A percentile compares a stretch with the other conserved stretches of the same genome.
Conservation (phyloP, 2,113 vertebrate genomes). For the Crocuta crocuta region DNA sequence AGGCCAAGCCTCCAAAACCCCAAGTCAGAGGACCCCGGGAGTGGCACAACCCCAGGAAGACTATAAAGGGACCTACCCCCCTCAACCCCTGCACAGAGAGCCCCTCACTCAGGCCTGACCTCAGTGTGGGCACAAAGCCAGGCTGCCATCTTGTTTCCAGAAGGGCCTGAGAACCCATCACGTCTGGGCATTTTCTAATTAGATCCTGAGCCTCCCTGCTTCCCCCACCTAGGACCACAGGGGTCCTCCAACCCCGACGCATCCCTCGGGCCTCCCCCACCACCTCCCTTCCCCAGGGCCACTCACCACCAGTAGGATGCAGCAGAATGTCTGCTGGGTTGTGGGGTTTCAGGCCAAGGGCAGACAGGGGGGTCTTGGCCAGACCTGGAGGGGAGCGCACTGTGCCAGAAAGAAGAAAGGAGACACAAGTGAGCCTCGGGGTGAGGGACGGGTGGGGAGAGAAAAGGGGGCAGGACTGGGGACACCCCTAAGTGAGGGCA, state of each 20-base stretch:
- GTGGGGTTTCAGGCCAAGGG: conserved; percentile 97
- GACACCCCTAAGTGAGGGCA: background rate
- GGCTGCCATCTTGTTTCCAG: background rate
- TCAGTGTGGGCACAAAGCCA: background rate
- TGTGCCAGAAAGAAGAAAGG: conserved; percentile 63
- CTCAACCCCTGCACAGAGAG: background rate
- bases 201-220: background rate
- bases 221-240: background rate
- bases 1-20: background rate
- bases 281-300: fast-evolving
- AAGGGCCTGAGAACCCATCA: background rate
- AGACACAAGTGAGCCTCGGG: background rate
- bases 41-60: background rate
- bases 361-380: conserved; percentile 97
- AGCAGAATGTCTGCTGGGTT: conserved; percentile 96
- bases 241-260: background rate
- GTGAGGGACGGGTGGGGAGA: background rate
- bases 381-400: conserved; percentile 97
- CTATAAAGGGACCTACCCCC: background rate
- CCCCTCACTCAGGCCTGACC: background rate
- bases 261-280: background rate
- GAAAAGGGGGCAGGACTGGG: background rate
- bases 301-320: conserved; percentile 95
- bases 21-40: background rate
- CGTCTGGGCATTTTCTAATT: background rate